Base-by-base conservation (phyloP, 2,888 invertebrate species). In the Pheosia gnoma region DNA sequence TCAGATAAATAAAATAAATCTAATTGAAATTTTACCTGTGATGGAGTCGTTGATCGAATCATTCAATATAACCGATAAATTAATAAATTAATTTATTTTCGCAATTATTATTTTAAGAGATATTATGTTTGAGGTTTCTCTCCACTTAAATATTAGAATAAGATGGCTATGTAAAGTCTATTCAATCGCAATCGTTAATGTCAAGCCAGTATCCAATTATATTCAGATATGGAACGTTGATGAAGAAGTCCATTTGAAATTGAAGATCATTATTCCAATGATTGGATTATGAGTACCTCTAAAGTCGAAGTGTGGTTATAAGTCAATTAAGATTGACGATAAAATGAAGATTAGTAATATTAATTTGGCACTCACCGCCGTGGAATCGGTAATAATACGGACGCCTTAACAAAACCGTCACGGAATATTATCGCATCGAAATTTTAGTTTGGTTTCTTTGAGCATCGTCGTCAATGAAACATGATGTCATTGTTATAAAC, bases 331-430 rank as follows among this genome's bases (percentile, higher is more conserved):
- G n/a, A 83, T 81, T 79, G 72, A 75, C 72, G 75, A 70, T 69
- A 72, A 78, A 75, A 79, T 74, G 74, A 80, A 75, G 64, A 77
- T 78, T 75, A 72, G 71, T 67, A 74, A 75, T 79, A 76, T 74
- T 78, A 66, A 68, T 74, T 80, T 78, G 60, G 64, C 72, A 55
- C 64, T 67, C 62, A 36, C 43, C 36, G 66, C 71, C 87, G 84
- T 88, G 79, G 80, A 86, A 90, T 90, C 75, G 81, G 74, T 89
- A 88, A 89, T 89, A 80, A 83, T 81, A 70, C 69, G 65, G 74
- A 75, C 68, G 76, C 71, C 70, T 80, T 77, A 76, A 74, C 71
- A 80, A 79, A 84, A 81, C 71, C 77, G 83, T 85, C 86, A 87
- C 81, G 86, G 82, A 67, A 60, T 72, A 78, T 86, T 80, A 84